A percentile compares a stretch with the other conserved stretches of the same genome.
phyloP scores from a whole-genome alignment of 1,140 invertebrate species.

The Lasioglossum albipes region DNA sequence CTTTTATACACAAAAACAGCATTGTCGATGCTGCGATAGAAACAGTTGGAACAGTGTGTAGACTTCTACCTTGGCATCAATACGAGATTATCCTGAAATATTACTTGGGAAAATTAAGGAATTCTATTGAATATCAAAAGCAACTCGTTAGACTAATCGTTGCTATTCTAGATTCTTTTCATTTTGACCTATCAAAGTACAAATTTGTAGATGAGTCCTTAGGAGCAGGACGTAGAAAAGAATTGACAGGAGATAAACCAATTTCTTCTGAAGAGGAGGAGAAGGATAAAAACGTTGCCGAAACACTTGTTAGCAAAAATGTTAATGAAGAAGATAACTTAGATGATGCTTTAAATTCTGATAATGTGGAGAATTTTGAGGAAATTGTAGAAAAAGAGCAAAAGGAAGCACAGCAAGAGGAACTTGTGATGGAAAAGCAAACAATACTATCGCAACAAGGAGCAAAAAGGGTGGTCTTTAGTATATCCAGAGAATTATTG shows the following conservation, averaged over 20 bases:
- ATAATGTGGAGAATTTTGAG: conserved; percentile 45
- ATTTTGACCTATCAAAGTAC: conserved; percentile 90
- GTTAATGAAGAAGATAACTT: conserved; percentile 66
- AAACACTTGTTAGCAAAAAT: conserved; percentile 68
- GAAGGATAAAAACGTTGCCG: conserved; percentile 62
- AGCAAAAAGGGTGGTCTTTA: conserved; percentile 86
- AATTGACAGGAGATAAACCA: not conserved
- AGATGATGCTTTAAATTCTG: conserved; percentile 68
- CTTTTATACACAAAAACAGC: conserved; percentile 87
- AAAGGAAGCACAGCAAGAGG: conserved; percentile 44
- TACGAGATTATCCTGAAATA: conserved; percentile 90
- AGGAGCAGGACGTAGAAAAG: not conserved
- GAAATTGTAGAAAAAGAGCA: conserved; percentile 66
- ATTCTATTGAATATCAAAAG: conserved; percentile 88
- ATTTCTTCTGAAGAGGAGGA: conserved; percentile 55
- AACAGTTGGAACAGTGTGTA: conserved; percentile 87
- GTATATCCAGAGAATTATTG: conserved; percentile 81
- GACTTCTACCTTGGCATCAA: conserved; percentile 90
- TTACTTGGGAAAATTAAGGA: conserved; percentile 88
- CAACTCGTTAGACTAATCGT: conserved; percentile 90
- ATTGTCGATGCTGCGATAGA: conserved; percentile 92
- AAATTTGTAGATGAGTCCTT: conserved; percentile 61
- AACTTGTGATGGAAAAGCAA: conserved; percentile 81
- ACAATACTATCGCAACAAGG: conserved; percentile 84
- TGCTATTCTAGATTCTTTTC: conserved; percentile 93